Conservation (phyloP, 2,888 invertebrate genomes). For the Lordiphosa andalusiaca region DNA sequence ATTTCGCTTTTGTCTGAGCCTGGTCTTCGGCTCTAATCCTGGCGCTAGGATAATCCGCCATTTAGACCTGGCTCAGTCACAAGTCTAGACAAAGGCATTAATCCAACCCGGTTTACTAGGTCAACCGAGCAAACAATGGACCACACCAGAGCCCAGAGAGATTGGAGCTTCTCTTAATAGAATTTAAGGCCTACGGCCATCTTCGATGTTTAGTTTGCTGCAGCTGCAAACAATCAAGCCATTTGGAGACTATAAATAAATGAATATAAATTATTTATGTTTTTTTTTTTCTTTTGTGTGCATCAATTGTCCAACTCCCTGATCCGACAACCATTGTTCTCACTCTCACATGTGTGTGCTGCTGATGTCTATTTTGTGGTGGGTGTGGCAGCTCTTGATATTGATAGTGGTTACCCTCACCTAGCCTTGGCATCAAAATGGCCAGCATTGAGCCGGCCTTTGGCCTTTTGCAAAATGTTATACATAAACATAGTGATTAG, state of each 20-base stretch:
- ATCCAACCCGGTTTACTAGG: conserved; percentile 39
- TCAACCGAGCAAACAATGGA: conserved; percentile 51
- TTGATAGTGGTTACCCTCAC: conserved; percentile 5
- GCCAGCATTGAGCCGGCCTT: conserved; percentile 28
- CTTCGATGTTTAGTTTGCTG: conserved; percentile 40
- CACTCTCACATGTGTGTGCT: conserved; percentile 39
- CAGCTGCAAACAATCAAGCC: conserved; percentile 65
- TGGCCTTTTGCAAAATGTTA: conserved; percentile 49
- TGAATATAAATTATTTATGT: conserved; percentile 54
- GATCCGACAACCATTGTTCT: conserved; percentile 44
- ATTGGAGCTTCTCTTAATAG: conserved; percentile 29
- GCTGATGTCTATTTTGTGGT: conserved; percentile 22
- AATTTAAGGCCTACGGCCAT: conserved; percentile 54
- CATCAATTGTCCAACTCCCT: conserved; percentile 46
- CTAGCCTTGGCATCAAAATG: conserved; percentile 60
- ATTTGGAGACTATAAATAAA: conserved; percentile 63
- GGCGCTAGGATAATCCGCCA: conserved; percentile 72
- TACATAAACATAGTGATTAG: conserved; percentile 52
- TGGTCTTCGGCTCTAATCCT: conserved; percentile 49
- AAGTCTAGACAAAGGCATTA: conserved; percentile 68
- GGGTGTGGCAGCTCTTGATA: conserved; percentile 49
- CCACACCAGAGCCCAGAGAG: conserved; percentile 22
- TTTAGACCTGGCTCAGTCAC: conserved; percentile 70
- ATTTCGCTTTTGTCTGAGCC: conserved; percentile 58
- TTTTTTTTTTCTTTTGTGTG: conserved; percentile 49